phyloP scores from a whole-genome alignment of 2,888 invertebrate genomes.

The Campoplex nolae region DNA sequence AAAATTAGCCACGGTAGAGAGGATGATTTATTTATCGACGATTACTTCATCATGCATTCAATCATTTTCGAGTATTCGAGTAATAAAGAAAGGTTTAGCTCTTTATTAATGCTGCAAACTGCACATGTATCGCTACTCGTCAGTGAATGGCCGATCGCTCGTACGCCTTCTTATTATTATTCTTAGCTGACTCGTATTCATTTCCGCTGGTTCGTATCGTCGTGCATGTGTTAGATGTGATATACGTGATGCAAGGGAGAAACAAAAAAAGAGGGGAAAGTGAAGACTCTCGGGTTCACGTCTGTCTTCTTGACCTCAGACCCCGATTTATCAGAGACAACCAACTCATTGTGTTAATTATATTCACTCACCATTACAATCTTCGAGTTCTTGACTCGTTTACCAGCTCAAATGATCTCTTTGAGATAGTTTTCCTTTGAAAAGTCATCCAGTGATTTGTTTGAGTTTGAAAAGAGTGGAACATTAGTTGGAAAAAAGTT shows the following conservation, averaged over 20 bases:
- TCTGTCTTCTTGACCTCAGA: constrained; percentile 14
- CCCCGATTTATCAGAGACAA: constrained; percentile 34
- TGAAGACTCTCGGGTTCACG: constrained; percentile 5
- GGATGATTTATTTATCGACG: not conserved
- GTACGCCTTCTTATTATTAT: constrained; percentile 28
- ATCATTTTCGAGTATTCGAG: not conserved
- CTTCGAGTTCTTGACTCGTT: not conserved
- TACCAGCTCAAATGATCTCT: not conserved
- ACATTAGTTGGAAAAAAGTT: not conserved
- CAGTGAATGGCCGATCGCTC: not conserved
- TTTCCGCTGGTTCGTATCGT: constrained; percentile 38
- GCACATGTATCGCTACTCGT: not conserved
- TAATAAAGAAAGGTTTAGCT: not conserved
- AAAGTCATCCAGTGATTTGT: not conserved
- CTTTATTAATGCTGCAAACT: not conserved
- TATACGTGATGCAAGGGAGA: constrained; percentile 4
- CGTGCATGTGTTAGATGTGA: not conserved
- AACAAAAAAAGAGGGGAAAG: not conserved
- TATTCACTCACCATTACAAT: not conserved
- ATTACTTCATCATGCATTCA: not conserved
- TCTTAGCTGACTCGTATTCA: constrained; percentile 32
- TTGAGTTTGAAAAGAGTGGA: not conserved
- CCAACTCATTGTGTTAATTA: constrained; percentile 41
- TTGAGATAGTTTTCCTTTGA: not conserved
- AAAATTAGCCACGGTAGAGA: not conserved